Evolutionary conservation across 64 coral and sea anemone species (phyloP).

Genomic region (Acropora tenuis): DNA sequence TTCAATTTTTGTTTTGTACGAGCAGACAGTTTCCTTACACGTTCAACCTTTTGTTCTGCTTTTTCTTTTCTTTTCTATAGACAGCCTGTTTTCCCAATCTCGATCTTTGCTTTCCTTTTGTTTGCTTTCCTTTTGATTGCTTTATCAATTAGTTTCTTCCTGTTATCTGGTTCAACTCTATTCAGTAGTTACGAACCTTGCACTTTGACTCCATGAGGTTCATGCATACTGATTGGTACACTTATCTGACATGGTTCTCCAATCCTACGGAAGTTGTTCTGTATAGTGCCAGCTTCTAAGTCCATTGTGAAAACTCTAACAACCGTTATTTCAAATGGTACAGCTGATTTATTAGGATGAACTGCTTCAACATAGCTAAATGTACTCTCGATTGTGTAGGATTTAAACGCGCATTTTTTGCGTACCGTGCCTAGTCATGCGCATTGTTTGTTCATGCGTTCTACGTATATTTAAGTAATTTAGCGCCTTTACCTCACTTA

Average conservation of each 20-base stretch:
- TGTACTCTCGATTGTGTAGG: neutral
- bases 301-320: constrained; percentile 12
- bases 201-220: neutral
- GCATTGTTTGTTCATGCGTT: too few relatives aligned
- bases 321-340: constrained; percentile 40
- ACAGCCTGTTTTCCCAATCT: neutral
- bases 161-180: neutral
- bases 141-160: neutral
- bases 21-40: neutral
- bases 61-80: neutral
- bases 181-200: neutral
- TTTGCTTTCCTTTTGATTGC: neutral
- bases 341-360: constrained; percentile 25
- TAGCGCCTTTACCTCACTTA: too few relatives aligned
- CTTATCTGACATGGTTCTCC: neutral
- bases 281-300: neutral
- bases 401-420: too few relatives aligned
- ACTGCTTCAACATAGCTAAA: constrained; percentile 21
- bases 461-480: too few relatives aligned
- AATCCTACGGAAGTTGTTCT: neutral
- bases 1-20: neutral
- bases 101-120: too few relatives aligned
- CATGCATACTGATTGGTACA: neutral
- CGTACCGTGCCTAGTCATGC: too few relatives aligned
- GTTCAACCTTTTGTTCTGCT: neutral